A percentile compares a stretch with the other conserved stretches of the same genome.
phyloP scores from a whole-genome alignment of 2,113 vertebrate genomes.

The Taurulus bubalis region DNA sequence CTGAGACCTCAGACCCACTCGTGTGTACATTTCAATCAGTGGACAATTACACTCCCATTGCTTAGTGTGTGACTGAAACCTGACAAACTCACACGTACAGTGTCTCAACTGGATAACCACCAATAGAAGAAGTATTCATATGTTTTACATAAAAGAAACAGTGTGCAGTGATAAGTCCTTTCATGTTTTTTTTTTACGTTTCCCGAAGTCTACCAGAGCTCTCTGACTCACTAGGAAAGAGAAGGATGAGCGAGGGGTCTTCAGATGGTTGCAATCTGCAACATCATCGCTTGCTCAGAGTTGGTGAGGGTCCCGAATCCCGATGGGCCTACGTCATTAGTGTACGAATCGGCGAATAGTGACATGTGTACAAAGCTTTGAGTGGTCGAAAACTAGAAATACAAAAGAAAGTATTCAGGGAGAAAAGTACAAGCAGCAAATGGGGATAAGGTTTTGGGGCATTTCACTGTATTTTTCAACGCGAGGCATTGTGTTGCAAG shows the following conservation, averaged over 20 bases:
- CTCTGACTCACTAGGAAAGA: background rate
- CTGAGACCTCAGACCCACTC: conserved; percentile 11
- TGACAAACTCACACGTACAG: conserved; percentile 23
- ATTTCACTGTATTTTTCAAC: too few species aligned
- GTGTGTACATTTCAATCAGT: conserved; percentile 53
- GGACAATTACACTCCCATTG: conserved; percentile 34
- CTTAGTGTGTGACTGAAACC: conserved; percentile 17
- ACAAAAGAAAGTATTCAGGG: background rate
- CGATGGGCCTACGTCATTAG: background rate
- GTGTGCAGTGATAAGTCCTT: background rate
- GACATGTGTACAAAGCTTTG: background rate
- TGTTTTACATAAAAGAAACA: background rate
- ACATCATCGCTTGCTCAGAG: background rate
- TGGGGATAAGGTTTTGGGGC: too few species aligned
- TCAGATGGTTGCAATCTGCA: background rate
- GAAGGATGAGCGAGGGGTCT: background rate
- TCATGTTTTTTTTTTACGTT: background rate
- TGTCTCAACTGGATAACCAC: conserved; percentile 23
- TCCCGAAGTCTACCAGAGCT: background rate
- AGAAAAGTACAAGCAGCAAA: too few species aligned
- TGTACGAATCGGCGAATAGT: background rate
- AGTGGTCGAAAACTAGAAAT: background rate
- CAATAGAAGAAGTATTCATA: background rate
- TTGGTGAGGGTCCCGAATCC: background rate
- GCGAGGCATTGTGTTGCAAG: too few species aligned